Conservation (phyloP, 2,888 invertebrate species). For the Listrodromus nycthemerus region DNA sequence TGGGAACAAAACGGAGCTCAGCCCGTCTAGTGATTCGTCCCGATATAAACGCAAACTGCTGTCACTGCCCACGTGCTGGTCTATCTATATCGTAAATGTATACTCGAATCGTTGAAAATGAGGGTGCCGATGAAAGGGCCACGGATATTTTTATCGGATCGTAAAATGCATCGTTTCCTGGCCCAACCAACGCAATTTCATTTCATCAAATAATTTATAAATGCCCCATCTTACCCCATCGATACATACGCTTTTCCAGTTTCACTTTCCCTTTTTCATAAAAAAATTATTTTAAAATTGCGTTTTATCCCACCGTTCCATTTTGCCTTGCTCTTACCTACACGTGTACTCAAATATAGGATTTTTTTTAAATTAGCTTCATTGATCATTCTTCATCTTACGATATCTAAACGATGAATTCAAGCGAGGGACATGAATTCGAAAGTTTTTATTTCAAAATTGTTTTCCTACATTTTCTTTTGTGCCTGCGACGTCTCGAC, state of each 20-base stretch:
- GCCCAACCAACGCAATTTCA: conserved; percentile 22
- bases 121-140: conserved; percentile 22
- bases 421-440: conserved; percentile 3
- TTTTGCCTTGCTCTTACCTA: too few relatives aligned
- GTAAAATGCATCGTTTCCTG: conserved; percentile 11
- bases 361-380: too few relatives aligned
- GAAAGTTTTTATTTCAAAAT: too few relatives aligned
- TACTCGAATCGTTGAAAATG: conserved; percentile 31
- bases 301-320: too few relatives aligned
- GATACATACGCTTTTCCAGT: too few relatives aligned
- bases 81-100: conserved; percentile 68
- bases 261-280: too few relatives aligned
- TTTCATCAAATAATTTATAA: too few relatives aligned
- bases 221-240: too few relatives aligned
- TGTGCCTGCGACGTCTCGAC: too few relatives aligned
- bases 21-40: conserved; percentile 63
- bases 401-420: conserved; percentile 23
- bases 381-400: neutral
- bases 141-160: conserved; percentile 24
- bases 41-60: conserved; percentile 63
- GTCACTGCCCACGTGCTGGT: conserved; percentile 69
- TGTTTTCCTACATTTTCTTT: too few relatives aligned
- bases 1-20: conserved; percentile 35
- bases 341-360: too few relatives aligned
- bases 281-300: too few relatives aligned